These are phyloP conservation scores for Drosophila tropicalis DNA, from an alignment of 1,140 invertebrate genomes.

Conservation along the genomic window DNA sequence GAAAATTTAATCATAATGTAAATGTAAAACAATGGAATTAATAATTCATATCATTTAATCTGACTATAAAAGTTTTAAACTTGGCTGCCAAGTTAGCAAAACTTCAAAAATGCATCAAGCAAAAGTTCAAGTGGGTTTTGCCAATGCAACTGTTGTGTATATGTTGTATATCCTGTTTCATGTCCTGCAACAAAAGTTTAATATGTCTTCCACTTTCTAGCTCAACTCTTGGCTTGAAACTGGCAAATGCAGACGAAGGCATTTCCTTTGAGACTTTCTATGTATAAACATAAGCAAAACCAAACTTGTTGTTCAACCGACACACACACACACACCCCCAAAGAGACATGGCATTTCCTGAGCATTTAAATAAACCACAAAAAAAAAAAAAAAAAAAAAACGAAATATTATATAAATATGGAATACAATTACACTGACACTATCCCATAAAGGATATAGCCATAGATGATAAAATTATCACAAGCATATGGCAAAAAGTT, in stretches of 20 bases:
- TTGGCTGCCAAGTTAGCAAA: slow-evolving; percentile 25
- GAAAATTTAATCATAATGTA: slow-evolving; percentile 39
- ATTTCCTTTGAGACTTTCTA: slow-evolving; percentile 53
- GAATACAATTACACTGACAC: not conserved
- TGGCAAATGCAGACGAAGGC: slow-evolving; percentile 25
- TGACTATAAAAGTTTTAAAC: slow-evolving; percentile 18
- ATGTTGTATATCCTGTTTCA: slow-evolving; percentile 21
- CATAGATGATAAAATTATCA: slow-evolving; percentile 8
- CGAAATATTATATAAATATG: not conserved
- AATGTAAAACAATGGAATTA: slow-evolving; percentile 38
- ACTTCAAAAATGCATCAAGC: slow-evolving; percentile 42
- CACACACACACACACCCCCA: not conserved
- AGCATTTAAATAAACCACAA: not conserved
- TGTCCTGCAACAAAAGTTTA: slow-evolving; percentile 54
- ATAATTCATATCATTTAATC: slow-evolving; percentile 20
- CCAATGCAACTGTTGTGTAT: slow-evolving; percentile 22
- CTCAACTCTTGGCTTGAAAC: slow-evolving; percentile 14
- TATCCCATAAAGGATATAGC: not conserved
- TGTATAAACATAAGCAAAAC: slow-evolving; percentile 2
- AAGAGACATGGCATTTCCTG: not conserved
- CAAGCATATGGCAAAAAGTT: slow-evolving; percentile 9
- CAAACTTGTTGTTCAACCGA: not conserved
- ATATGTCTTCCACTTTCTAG: slow-evolving; percentile 32
- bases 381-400: not conserved
- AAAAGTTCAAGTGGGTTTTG: slow-evolving; percentile 29